Percentiles rank a stretch among this genome's conserved stretches.
Evolutionary conservation across 2,113 vertebrate genomes (phyloP).

Genomic region (Pteruthius melanotis): DNA sequence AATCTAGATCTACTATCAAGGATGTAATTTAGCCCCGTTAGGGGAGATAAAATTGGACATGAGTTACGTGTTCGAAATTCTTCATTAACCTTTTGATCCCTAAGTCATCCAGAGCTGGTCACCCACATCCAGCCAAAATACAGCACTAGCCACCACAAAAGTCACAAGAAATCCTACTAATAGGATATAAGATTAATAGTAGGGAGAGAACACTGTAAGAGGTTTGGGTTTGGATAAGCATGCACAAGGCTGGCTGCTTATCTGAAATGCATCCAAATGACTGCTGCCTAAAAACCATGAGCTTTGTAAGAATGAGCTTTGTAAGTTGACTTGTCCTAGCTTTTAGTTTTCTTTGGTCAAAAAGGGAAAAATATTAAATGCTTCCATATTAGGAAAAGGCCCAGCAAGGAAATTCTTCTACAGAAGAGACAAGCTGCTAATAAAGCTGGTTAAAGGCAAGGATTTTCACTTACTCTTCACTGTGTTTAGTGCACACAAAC

Average conservation of each 20-base stretch:
- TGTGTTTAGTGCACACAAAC: rapidly evolving
- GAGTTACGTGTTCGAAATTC: background rate
- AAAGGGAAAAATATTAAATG: background rate
- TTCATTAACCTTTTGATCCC: constrained; percentile 18
- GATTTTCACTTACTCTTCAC: background rate
- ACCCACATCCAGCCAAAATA: background rate
- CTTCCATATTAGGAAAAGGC: background rate
- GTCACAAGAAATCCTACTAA: background rate
- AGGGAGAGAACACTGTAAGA: background rate
- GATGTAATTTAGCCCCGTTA: background rate
- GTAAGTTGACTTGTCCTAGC: background rate
- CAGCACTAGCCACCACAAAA: background rate
- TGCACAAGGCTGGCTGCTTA: background rate
- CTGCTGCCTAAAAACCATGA: background rate
- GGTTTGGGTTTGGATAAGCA: background rate
- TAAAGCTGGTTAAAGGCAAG: background rate
- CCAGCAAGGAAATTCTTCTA: background rate
- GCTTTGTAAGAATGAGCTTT: background rate
- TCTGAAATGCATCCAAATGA: background rate
- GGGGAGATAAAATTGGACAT: background rate
- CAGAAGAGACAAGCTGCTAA: background rate
- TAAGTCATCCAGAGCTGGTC: background rate
- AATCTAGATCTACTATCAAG: background rate
- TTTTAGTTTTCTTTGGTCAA: background rate
- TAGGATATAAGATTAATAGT: background rate